A percentile compares a stretch with the other conserved stretches of the same genome.
Evolutionary conservation across 2,113 vertebrate species (phyloP).

Genomic region (Polypterus bichir): DNA sequence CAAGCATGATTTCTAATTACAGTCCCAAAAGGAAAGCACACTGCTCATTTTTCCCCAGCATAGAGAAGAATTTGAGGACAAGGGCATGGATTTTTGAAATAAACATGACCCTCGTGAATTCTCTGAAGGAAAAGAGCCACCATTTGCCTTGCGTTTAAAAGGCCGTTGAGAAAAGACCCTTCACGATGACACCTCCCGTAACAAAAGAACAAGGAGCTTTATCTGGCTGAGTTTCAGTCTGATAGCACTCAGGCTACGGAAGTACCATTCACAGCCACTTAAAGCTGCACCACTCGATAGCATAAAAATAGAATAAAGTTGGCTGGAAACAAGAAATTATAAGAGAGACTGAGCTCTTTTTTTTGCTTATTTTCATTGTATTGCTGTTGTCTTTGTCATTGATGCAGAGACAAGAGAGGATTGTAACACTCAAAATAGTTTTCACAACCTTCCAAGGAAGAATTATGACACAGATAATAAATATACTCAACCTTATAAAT

Average conservation of each 20-base stretch:
- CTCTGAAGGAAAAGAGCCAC: conserved; percentile 27
- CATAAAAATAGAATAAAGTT: conserved; percentile 66
- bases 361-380: neutral
- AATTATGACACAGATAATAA: conserved; percentile 56
- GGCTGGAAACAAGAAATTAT: conserved; percentile 50
- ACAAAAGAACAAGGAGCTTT: conserved; percentile 55
- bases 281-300: conserved; percentile 43
- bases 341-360: conserved; percentile 22
- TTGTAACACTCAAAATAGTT: conserved; percentile 17
- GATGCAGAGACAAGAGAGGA: conserved; percentile 1
- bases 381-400: conserved; percentile 11
- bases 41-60: conserved; percentile 26
- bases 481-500: conserved; percentile 62
- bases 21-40: conserved; percentile 36
- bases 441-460: conserved; percentile 37
- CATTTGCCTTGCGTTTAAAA: conserved; percentile 36
- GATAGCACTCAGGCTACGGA: conserved; percentile 45
- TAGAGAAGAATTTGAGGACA: conserved; percentile 44
- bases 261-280: conserved; percentile 63
- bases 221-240: conserved; percentile 46
- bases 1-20: conserved; percentile 31
- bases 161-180: conserved; percentile 36
- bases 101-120: conserved; percentile 47
- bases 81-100: conserved; percentile 48
- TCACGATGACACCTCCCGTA: conserved; percentile 43